These are phyloP conservation scores for Coregonus ussuriensis DNA, from an alignment of 2,797 vertebrate genomes.

Conservation along the genomic window DNA sequence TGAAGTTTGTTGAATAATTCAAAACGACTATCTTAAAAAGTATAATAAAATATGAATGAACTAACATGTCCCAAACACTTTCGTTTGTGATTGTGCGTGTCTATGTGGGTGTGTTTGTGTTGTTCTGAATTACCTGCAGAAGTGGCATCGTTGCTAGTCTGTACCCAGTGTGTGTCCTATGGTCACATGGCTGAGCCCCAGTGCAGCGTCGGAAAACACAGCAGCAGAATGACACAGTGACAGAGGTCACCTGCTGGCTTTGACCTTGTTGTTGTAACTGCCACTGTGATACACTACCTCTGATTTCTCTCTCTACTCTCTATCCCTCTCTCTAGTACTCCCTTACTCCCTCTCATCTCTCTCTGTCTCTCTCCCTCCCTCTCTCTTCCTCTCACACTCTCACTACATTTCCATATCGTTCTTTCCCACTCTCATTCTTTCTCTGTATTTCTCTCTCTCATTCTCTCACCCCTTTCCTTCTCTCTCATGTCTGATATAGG, in stretches of 20 bases:
- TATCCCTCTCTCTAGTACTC: no score
- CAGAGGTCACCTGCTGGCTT: slow-evolving; percentile 50
- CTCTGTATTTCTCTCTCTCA: neutral
- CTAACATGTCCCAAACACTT: neutral
- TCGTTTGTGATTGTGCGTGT: slow-evolving; percentile 13
- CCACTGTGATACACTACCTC: slow-evolving; percentile 1
- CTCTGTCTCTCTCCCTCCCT: slow-evolving; percentile 15
- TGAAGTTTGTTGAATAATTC: slow-evolving; percentile 70
- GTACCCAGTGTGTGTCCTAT: slow-evolving; percentile 11
- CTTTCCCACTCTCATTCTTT: neutral
- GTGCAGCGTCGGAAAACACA: slow-evolving; percentile 43
- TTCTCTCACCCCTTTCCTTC: neutral
- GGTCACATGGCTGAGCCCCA: slow-evolving; percentile 25
- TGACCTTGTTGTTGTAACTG: slow-evolving; percentile 49
- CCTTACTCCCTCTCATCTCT: slow-evolving; percentile 7
- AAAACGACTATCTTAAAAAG: slow-evolving; percentile 51
- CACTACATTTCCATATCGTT: neutral
- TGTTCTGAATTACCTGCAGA: neutral
- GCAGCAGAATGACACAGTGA: slow-evolving; percentile 48
- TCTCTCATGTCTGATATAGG: slow-evolving; percentile 22
- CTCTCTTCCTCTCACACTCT: neutral
- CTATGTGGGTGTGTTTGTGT: slow-evolving; percentile 9
- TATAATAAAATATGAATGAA: slow-evolving; percentile 55
- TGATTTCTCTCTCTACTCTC: no score
- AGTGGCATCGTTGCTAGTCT: slow-evolving; percentile 1